Evolutionary conservation across 2,797 vertebrate species (phyloP), one percentile per base, ranked within the genome.

Genomic region (Rhinatrema bivittatum): DNA sequence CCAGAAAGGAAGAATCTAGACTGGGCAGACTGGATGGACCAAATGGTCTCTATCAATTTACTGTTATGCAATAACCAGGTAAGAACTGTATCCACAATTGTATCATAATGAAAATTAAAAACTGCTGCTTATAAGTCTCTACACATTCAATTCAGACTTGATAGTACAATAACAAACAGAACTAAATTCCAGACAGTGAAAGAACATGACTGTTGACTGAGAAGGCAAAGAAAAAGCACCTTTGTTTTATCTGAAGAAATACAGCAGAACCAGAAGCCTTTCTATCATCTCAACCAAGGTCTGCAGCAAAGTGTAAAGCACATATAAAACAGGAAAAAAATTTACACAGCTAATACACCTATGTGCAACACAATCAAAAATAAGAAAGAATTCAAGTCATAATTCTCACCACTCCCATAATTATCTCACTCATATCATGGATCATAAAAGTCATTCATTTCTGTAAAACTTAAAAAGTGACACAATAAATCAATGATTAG

Each of bases 301-400:
- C 70, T 81, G 85, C 85, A 84, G 84, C 75, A 28, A 70, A 75
- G 73, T 85, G 79, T 84, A 85, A 87, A 87, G 86, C 74, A 89
- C 76, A 81, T 82, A 84, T 65, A 77, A 78, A 83, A 73, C 52
- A 81, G 72, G 51, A 59, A 65, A 65, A 79, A 60, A 71, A 84
- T 81, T 83, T 74, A 85, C 79, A 79, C 76, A 89, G 84, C 82
- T 65, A 77, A 81, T 76, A 78, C 62, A 70, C 72, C 84, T 87
- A 86, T 82, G 86, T 86, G 87, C 87, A 89, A 86, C 85, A 89
- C 82, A 78, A 86, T 84, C 73, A 71, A 65, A 80, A 71, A 62
- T 47, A 33, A 36, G 34, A 35, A 48, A 63, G 47, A 76, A 74
- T 90, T 92, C 90, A 91, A 91, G 91, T 91, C 85, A 83, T 84